These are phyloP conservation scores for Euura lappo DNA, from an alignment of 1,140 invertebrate species.

Conservation along the genomic window DNA sequence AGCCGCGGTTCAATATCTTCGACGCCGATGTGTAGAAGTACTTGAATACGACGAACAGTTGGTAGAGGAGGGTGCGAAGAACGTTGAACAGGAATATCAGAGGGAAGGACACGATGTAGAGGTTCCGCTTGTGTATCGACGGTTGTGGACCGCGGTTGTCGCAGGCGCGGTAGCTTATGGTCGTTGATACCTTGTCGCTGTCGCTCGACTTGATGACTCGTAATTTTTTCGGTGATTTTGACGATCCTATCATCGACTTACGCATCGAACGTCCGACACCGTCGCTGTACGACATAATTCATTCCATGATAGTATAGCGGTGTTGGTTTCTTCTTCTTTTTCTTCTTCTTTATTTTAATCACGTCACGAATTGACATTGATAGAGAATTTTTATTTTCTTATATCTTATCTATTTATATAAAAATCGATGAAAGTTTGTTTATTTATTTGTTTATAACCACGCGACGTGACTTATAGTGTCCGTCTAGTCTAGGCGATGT, in stretches of 20 bases:
- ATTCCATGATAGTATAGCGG: neutral
- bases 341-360: too few species aligned
- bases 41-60: conserved; percentile 83
- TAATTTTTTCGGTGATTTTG: conserved; percentile 59
- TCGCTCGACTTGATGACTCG: conserved; percentile 57
- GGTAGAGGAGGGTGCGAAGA: conserved; percentile 79
- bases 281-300: conserved; percentile 62
- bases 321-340: neutral
- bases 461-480: too few species aligned
- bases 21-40: conserved; percentile 81
- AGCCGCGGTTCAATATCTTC: conserved; percentile 69
- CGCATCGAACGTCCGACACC: conserved; percentile 56
- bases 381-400: too few species aligned
- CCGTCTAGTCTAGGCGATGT: too few species aligned
- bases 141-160: conserved; percentile 58
- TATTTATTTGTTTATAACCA: too few species aligned
- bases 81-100: conserved; percentile 85
- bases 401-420: too few species aligned
- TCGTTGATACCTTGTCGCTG: conserved; percentile 52
- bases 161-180: conserved; percentile 45
- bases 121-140: conserved; percentile 84
- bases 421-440: too few species aligned
- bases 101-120: conserved; percentile 84
- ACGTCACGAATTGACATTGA: too few species aligned
- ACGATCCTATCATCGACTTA: conserved; percentile 56